These are phyloP conservation scores for Sterna hirundo DNA, from an alignment of 2,113 vertebrate genomes.

Conservation along the genomic window DNA sequence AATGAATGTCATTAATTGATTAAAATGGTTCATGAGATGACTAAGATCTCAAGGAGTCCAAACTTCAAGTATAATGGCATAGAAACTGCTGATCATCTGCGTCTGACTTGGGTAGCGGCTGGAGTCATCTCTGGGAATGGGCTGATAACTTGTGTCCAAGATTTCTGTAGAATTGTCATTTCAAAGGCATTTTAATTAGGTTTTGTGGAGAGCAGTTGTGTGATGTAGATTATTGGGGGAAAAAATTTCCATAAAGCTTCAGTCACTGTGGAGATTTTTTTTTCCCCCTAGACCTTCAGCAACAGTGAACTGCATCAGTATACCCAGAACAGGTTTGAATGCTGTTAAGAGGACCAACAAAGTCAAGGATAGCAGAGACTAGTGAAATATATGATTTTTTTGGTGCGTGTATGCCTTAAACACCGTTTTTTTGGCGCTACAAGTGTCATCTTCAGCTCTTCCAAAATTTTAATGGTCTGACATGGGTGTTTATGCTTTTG, in stretches of 20 bases:
- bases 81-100: not conserved
- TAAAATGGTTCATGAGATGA: not conserved
- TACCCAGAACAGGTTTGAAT: not conserved
- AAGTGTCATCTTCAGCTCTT: not conserved
- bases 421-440: not conserved
- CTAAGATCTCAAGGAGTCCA: not conserved
- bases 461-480: not conserved
- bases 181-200: conserved; percentile 12
- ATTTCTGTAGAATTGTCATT: not conserved
- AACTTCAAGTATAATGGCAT: not conserved
- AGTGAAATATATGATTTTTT: not conserved
- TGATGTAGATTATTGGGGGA: not conserved
- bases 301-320: not conserved
- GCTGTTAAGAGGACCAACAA: not conserved
- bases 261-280: not conserved
- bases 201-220: not conserved
- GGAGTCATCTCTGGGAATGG: not conserved
- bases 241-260: not conserved
- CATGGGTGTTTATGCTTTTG: not conserved
- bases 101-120: not conserved
- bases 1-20: not conserved
- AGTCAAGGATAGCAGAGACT: not conserved
- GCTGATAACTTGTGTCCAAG: not conserved
- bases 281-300: not conserved
- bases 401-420: not conserved